Percentiles rank a stretch among this genome's conserved stretches.
Evolutionary conservation across 2,888 invertebrate genomes (phyloP).

Genomic region (Cephus nigrinus): DNA sequence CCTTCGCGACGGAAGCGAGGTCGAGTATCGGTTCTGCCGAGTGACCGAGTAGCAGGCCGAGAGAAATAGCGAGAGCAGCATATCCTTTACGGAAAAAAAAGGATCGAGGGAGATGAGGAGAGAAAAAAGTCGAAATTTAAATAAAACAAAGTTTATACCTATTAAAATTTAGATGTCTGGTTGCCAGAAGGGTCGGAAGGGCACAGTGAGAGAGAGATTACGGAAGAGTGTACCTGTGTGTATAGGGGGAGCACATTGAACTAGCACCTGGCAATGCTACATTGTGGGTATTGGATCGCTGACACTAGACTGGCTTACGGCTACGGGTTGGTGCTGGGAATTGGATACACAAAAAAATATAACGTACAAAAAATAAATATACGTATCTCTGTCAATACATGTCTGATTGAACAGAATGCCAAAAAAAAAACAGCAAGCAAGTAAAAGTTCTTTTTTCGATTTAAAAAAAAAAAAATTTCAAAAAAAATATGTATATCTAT

Average conservation of each 20-base stretch:
- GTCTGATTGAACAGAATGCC: slow-evolving; percentile 16
- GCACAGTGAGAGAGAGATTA: slow-evolving; percentile 14
- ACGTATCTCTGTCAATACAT: slow-evolving; percentile 13
- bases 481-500: slow-evolving; percentile 1
- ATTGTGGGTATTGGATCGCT: slow-evolving; percentile 57
- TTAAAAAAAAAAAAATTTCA: slow-evolving; percentile 12
- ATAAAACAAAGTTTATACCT: slow-evolving; percentile 1
- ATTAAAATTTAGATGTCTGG: slow-evolving; percentile 3
- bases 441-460: slow-evolving; percentile 20
- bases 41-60: background rate
- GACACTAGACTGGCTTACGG: slow-evolving; percentile 60
- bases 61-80: background rate
- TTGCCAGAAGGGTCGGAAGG: slow-evolving; percentile 11
- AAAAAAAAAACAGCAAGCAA: slow-evolving; percentile 16
- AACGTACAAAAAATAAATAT: slow-evolving; percentile 34
- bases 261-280: slow-evolving; percentile 64
- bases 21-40: background rate
- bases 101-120: background rate
- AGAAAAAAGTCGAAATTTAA: slow-evolving; percentile 3
- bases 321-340: slow-evolving; percentile 65
- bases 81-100: background rate
- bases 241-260: slow-evolving; percentile 50
- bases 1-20: background rate
- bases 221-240: slow-evolving; percentile 8
- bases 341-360: slow-evolving; percentile 39